These are phyloP conservation scores for Notospermus geniculatus DNA, from an alignment of 1,140 invertebrate species.

Conservation along the genomic window DNA sequence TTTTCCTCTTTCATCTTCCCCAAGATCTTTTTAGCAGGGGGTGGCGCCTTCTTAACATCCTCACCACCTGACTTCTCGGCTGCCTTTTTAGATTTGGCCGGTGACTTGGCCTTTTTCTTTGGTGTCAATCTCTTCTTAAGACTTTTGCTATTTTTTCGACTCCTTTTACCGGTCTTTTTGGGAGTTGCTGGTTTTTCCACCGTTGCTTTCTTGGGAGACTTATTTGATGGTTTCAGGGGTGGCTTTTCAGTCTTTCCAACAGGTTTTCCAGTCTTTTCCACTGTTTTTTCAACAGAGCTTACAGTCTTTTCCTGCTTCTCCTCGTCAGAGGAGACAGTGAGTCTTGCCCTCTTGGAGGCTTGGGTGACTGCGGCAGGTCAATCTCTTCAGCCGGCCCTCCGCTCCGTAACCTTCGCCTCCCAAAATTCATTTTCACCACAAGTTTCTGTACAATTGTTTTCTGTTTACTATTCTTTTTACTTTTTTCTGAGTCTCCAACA, in stretches of 20 bases:
- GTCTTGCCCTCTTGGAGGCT: not conserved
- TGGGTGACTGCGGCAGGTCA: not conserved
- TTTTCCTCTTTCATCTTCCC: too few species aligned
- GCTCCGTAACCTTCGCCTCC: not conserved
- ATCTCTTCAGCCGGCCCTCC: not conserved
- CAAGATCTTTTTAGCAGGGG: too few species aligned
- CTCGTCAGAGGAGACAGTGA: not conserved
- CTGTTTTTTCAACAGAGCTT: not conserved
- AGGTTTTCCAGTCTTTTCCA: not conserved
- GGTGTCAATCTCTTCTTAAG: not conserved
- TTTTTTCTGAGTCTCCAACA: not conserved
- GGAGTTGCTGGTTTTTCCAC: too few species aligned
- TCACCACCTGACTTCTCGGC: too few species aligned
- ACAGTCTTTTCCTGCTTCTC: not conserved
- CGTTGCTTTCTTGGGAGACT: not conserved
- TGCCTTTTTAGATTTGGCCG: too few species aligned
- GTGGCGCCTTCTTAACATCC: not conserved
- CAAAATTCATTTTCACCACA: slow-evolving; percentile 37
- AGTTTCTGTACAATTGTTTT: slow-evolving; percentile 24
- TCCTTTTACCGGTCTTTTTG: slow-evolving; percentile 7
- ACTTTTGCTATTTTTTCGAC: slow-evolving; percentile 1
- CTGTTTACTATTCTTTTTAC: slow-evolving; percentile 15
- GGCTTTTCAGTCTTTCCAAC: not conserved
- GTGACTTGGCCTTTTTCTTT: not conserved
- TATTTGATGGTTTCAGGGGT: not conserved